Evolutionary conservation across 2,888 invertebrate genomes (phyloP).

Genomic region (Eupithecia vulgata): DNA sequence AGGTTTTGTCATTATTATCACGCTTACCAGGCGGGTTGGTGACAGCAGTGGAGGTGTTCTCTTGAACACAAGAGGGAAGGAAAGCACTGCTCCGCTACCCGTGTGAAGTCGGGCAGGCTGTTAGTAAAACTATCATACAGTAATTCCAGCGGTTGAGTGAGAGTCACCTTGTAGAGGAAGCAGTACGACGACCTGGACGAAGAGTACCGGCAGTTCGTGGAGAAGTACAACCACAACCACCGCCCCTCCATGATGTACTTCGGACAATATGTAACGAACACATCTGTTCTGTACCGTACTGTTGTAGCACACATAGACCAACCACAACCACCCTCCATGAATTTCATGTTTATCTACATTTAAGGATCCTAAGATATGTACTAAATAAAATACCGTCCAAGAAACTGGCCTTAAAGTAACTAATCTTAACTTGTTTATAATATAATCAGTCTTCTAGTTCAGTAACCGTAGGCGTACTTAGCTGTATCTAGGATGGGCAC

Average conservation of each 20-base stretch:
- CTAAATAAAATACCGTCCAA: no score
- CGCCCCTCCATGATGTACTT: conserved; percentile 65
- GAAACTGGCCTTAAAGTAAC: neutral
- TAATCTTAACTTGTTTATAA: neutral
- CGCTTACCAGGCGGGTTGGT: no score
- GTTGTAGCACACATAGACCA: neutral
- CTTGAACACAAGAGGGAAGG: neutral
- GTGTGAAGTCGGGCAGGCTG: neutral
- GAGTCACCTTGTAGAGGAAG: neutral
- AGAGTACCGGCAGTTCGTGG: conserved; percentile 74
- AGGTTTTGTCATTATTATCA: no score
- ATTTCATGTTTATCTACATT: no score
- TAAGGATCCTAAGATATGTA: no score
- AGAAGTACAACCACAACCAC: conserved; percentile 72
- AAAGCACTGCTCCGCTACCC: neutral
- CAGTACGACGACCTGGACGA: conserved; percentile 74
- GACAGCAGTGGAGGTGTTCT: no score
- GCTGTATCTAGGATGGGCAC: neutral
- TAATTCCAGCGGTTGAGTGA: neutral
- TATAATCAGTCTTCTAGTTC: neutral
- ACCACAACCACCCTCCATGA: no score
- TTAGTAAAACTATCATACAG: neutral
- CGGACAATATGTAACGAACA: conserved; percentile 67
- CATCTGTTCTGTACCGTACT: neutral
- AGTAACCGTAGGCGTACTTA: neutral